These are phyloP conservation scores for Taxidea taxus DNA, from an alignment of 2,113 vertebrate species.

Conservation along the genomic window DNA sequence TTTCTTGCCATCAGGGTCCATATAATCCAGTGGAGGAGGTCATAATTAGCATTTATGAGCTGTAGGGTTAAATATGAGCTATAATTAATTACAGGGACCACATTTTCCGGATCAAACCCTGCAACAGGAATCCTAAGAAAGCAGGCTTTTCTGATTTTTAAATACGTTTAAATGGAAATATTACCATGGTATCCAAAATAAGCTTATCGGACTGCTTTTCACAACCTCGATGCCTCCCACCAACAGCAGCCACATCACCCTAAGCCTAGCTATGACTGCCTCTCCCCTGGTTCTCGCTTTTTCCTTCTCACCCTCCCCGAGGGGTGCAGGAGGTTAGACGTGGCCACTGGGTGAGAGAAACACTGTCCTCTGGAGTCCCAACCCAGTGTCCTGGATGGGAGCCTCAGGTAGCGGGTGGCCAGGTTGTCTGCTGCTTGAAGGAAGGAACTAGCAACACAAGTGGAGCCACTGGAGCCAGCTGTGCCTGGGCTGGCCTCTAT, in stretches of 20 bases:
- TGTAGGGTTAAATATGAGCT: not conserved
- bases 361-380: not conserved
- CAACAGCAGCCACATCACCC: fast-evolving
- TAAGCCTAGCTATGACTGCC: fast-evolving
- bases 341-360: not conserved
- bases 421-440: not conserved
- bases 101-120: not conserved
- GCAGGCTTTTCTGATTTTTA: not conserved
- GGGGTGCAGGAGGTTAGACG: not conserved
- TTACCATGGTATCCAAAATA: not conserved
- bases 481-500: no score
- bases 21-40: not conserved
- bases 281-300: not conserved
- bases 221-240: fast-evolving
- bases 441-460: not conserved
- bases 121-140: not conserved
- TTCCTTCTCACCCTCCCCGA: not conserved
- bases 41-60: not conserved
- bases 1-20: not conserved
- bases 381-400: not conserved
- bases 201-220: not conserved
- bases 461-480: not conserved
- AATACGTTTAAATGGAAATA: not conserved
- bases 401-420: not conserved
- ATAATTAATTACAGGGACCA: fast-evolving